Evolutionary conservation across 1,140 invertebrate species (phyloP).

Genomic region (Platorchestia sp.): DNA sequence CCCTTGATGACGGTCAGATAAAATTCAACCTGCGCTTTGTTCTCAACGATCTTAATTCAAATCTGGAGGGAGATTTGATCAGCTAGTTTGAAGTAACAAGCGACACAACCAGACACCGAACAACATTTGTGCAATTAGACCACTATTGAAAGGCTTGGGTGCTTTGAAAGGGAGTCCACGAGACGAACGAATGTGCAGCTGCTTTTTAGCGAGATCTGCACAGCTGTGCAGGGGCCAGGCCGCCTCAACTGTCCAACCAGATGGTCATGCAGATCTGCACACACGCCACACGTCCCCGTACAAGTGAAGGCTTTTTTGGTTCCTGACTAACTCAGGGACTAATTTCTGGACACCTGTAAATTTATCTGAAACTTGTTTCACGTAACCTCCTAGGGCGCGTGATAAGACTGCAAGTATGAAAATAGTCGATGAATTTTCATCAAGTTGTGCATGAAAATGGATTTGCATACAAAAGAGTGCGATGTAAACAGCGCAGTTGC

Average conservation of each 20-base stretch:
- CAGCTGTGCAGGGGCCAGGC: neutral
- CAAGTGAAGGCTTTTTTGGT: neutral
- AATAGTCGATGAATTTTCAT: neutral
- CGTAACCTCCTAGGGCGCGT: neutral
- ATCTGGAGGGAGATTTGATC: neutral
- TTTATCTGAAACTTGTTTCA: neutral
- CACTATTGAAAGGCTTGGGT: neutral
- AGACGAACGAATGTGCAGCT: neutral
- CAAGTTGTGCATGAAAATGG: too few relatives aligned
- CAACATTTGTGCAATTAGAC: slow-evolving; percentile 15
- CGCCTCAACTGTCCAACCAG: neutral
- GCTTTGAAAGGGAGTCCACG: slow-evolving; percentile 3
- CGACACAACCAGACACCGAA: neutral
- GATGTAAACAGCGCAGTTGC: neutral
- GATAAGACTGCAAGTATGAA: neutral
- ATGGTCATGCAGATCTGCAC: slow-evolving; percentile 11
- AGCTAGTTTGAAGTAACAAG: neutral
- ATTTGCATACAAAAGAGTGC: neutral
- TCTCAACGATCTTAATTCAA: slow-evolving; percentile 3
- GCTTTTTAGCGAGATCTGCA: neutral
- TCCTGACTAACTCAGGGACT: neutral
- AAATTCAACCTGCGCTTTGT: neutral
- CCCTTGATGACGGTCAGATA: neutral
- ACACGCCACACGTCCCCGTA: neutral
- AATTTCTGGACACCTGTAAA: neutral